Percentiles rank a stretch among this genome's conserved stretches.
phyloP scores from a whole-genome alignment of 2,888 invertebrate genomes.

The Yponomeuta sedellus region DNA sequence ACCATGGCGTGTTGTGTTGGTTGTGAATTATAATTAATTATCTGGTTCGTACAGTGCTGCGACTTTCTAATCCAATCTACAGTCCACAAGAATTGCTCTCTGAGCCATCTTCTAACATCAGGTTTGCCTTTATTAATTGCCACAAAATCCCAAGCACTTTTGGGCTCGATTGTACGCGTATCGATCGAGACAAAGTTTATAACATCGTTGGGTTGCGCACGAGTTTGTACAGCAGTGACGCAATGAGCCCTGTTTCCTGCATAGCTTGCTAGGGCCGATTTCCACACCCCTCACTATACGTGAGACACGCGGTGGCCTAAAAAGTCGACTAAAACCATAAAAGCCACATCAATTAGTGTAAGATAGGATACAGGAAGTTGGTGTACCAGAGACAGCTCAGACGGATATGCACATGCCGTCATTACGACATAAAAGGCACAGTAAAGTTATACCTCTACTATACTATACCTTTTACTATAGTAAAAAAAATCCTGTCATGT shows the following conservation, averaged over 20 bases:
- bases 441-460: too few species aligned
- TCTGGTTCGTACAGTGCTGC: too few species aligned
- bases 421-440: too few species aligned
- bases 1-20: too few species aligned
- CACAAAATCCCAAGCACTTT: background rate
- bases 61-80: too few species aligned
- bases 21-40: too few species aligned
- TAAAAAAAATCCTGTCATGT: too few species aligned
- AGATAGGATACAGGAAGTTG: background rate
- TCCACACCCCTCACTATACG: background rate
- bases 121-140: background rate
- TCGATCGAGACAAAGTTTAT: slow-evolving; percentile 3
- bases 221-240: background rate
- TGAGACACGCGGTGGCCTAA: background rate
- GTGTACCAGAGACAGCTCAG: too few species aligned
- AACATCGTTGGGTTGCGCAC: slow-evolving; percentile 2
- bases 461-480: too few species aligned
- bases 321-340: background rate
- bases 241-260: background rate
- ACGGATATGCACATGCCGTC: too few species aligned
- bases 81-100: too few species aligned
- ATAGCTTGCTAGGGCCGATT: background rate
- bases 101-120: too few species aligned
- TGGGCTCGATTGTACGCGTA: background rate
- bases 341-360: background rate